Conservation (phyloP, 2,888 invertebrate species). For the Eristalis arbustorum region DNA sequence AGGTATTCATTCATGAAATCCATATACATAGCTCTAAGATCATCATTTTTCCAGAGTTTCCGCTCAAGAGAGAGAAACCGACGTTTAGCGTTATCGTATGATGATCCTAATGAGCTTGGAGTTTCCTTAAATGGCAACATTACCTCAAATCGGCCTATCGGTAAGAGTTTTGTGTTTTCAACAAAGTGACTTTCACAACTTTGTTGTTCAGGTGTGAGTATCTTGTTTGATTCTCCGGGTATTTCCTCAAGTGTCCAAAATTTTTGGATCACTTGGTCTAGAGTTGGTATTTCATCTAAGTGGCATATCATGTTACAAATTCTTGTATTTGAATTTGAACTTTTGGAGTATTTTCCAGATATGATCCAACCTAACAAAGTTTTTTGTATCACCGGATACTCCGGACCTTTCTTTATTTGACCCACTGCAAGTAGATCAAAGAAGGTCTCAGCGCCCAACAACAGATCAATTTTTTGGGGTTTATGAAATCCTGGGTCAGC, state of each 20-base stretch:
- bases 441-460: slow-evolving; percentile 37
- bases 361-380: slow-evolving; percentile 34
- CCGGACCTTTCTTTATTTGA: slow-evolving; percentile 36
- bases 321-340: background rate
- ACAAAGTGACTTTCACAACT: slow-evolving; percentile 42
- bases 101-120: no score
- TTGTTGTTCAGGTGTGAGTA: slow-evolving; percentile 41
- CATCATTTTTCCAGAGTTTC: background rate
- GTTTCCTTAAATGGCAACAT: no score
- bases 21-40: slow-evolving; percentile 40
- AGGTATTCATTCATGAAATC: slow-evolving; percentile 61
- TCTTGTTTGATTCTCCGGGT: slow-evolving; percentile 18
- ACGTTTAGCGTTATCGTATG: no score
- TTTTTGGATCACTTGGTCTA: slow-evolving; percentile 39
- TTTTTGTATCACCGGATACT: slow-evolving; percentile 16
- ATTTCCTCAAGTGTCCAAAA: slow-evolving; percentile 48
- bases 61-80: no score
- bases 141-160: slow-evolving; percentile 31
- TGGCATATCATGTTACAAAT: slow-evolving; percentile 8
- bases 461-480: slow-evolving; percentile 26
- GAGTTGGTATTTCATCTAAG: background rate
- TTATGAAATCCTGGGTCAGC: slow-evolving; percentile 52
- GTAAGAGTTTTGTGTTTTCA: slow-evolving; percentile 28
- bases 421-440: background rate
- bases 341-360: slow-evolving; percentile 38